phyloP scores from a whole-genome alignment of 2,888 invertebrate species.

The Platerodrilus igneus region DNA sequence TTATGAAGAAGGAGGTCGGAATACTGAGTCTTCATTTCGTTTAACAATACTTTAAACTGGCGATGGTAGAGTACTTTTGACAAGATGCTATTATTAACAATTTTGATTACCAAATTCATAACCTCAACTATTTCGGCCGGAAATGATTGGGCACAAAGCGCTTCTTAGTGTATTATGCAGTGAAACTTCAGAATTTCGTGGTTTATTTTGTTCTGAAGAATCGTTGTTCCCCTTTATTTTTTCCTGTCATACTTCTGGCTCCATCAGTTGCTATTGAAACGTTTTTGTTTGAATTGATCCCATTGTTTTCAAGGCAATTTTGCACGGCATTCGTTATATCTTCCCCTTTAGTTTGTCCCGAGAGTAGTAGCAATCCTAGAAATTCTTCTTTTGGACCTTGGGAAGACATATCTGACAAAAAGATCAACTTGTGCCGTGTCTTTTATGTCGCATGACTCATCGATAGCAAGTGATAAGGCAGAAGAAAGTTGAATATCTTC shows the following conservation, averaged over 20 bases:
- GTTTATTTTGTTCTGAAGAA: conserved; percentile 23
- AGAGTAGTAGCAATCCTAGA: conserved; percentile 17
- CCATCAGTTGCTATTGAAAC: conserved; percentile 30
- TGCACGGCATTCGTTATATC: conserved; percentile 34
- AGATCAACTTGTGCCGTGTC: conserved; percentile 33
- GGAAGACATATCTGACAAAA: conserved; percentile 30
- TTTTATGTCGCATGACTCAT: conserved; percentile 36
- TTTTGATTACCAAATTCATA: conserved; percentile 25
- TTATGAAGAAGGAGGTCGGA: conserved; percentile 11
- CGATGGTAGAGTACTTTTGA: conserved; percentile 31
- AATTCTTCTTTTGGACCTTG: conserved; percentile 25
- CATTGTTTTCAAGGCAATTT: conserved; percentile 25
- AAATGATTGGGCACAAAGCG: too few relatives aligned
- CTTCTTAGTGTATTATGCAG: conserved; percentile 34
- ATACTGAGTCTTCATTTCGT: conserved; percentile 10
- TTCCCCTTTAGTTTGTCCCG: conserved; percentile 24
- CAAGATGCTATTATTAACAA: conserved; percentile 26
- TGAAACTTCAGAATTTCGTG: conserved; percentile 31
- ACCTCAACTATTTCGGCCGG: conserved; percentile 30
- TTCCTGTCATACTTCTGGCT: conserved; percentile 23
- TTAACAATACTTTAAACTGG: conserved; percentile 31
- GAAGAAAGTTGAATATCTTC: conserved; percentile 28
- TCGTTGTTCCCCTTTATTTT: conserved; percentile 21
- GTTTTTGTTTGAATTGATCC: conserved; percentile 25
- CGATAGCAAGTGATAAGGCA: conserved; percentile 32